A percentile compares a stretch with the other conserved stretches of the same genome.
Conservation (phyloP, 2,797 vertebrate genomes). For the Coilia nasus region DNA sequence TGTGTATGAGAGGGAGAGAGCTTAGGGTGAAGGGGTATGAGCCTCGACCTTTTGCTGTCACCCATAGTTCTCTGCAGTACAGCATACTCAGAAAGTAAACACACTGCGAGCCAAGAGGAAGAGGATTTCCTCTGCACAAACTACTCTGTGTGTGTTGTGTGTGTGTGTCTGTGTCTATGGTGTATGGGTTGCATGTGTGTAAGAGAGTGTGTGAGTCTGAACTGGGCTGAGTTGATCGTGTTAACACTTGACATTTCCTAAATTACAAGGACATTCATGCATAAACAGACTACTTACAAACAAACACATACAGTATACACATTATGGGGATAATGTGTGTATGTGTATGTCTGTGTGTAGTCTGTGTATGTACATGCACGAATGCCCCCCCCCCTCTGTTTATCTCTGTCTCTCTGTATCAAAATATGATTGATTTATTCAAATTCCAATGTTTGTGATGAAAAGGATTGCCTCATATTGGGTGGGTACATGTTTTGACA, state of each 20-base stretch:
- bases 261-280: not conserved
- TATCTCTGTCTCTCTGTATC: slow-evolving; percentile 3
- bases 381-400: slow-evolving; percentile 34
- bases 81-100: slow-evolving; percentile 46
- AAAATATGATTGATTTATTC: not conserved
- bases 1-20: not conserved
- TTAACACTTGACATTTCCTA: slow-evolving; percentile 1
- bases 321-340: too few relatives aligned
- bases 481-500: not conserved
- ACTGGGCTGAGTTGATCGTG: not conserved
- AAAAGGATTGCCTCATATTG: not conserved
- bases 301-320: not conserved
- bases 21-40: slow-evolving; percentile 27
- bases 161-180: slow-evolving; percentile 21
- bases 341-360: too few relatives aligned
- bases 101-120: slow-evolving; percentile 45
- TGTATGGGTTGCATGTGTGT: not conserved
- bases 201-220: not conserved
- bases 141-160: slow-evolving; percentile 33
- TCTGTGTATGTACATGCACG: not conserved
- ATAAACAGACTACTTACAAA: not conserved
- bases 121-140: slow-evolving; percentile 66
- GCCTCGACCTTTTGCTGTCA: slow-evolving; percentile 38
- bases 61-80: slow-evolving; percentile 43
- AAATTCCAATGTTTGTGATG: not conserved